phyloP scores from a whole-genome alignment of 2,797 vertebrate genomes.

The Benthosema pterotum region DNA sequence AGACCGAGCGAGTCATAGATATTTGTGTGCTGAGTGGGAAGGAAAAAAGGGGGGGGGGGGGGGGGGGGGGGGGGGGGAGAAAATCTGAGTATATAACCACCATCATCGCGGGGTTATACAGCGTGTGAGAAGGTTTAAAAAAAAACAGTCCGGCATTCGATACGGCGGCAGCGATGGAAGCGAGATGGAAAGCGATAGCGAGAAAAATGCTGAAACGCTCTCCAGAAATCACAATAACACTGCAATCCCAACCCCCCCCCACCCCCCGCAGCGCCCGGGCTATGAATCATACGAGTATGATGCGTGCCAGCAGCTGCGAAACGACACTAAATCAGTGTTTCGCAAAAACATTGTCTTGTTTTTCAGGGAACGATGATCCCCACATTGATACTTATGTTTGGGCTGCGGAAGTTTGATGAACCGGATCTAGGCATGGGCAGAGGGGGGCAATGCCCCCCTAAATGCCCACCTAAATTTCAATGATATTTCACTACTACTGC shows the following conservation, averaged over 20 bases:
- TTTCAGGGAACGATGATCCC: no score
- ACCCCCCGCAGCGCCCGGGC: constrained; percentile 14
- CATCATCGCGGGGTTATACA: background rate
- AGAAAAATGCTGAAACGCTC: constrained; percentile 43
- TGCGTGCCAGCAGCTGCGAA: constrained; percentile 74
- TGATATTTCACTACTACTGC: no score
- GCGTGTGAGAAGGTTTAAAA: constrained; percentile 37
- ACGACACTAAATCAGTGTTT: constrained; percentile 50
- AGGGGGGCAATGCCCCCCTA: no score
- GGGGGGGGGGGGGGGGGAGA: no score
- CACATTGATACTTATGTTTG: no score
- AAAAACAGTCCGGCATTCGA: constrained; percentile 36
- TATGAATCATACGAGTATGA: constrained; percentile 68
- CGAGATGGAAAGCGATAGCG: constrained; percentile 41
- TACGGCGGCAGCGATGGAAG: constrained; percentile 38
- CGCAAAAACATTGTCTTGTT: no score
- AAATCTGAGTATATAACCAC: no score
- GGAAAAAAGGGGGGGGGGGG: no score
- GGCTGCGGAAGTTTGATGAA: no score
- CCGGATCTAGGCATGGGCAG: no score
- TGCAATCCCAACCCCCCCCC: constrained; percentile 57
- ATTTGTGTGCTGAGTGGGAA: constrained; percentile 48
- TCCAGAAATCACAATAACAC: constrained; percentile 51
- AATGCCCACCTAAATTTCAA: no score
- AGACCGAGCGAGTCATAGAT: constrained; percentile 39